Base-by-base conservation (phyloP, 2,797 vertebrate species). In the Myiotriccus ornatus region DNA sequence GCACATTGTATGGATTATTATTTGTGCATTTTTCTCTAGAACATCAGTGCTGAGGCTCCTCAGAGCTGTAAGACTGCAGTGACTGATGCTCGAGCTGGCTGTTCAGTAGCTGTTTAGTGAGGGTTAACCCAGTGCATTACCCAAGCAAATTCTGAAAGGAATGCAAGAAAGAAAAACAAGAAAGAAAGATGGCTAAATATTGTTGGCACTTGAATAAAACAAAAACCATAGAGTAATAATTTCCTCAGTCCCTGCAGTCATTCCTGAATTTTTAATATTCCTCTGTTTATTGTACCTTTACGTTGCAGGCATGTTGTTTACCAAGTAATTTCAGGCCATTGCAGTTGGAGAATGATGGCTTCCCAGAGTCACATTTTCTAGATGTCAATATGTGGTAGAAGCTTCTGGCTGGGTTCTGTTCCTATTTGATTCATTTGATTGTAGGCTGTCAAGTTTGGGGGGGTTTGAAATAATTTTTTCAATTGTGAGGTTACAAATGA, bases 261-360 rank as follows among this genome's bases (percentile, higher is more conserved):
- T 92, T 94, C 89, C 82, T 96, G 92, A 94, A 77, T 95, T 92
- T 96, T 96, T 92, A 89, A 96, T 97, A 95, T 84, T 84, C 44
- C 90, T 96, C 52, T 94, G 37, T 96, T 96, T 96, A 87, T 95
- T 97, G 52, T 93, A 91, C 80, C 78, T 95, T 97, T 77, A 87
- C 35, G 9, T 64, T 86, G 80, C 75, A 95, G 86, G 81, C 30
- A 68, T 77, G 53, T 92, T 96, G 77, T 96, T 97, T 95, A 95
- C 93, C 89, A 96, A 97, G 93, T 94, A 96, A 92, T 91, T 87
- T 87, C 76, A 57, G 71, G 56, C 43, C 84, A 93, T 60, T 93
- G 90, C 90, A 81, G 65, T 22, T 91, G 89, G 80, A 95, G 87
- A 97, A 62, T 90, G 81, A 95, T 92, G 93, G 71, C 90, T 94